Base-by-base conservation (phyloP, 2,888 invertebrate genomes). In the Xestia sexstrigata region DNA sequence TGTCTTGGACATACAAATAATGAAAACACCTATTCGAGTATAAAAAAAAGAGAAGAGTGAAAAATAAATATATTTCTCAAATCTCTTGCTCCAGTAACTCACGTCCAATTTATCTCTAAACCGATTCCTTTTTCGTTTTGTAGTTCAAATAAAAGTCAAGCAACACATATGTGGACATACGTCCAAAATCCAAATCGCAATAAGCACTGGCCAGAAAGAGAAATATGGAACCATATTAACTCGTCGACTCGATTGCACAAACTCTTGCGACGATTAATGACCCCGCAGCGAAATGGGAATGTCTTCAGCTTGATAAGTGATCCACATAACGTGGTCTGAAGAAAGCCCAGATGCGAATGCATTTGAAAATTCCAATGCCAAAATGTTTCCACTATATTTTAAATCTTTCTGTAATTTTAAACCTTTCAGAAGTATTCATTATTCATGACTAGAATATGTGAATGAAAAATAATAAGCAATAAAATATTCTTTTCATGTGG, bases 261-360 rank as follows among this genome's bases (percentile, higher is more conserved):
- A 83, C 83, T 79, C 75, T 68, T 80, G 67, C 65, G 26, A 88
- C 86, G 88, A 89, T 89, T 89, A 87, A 89, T 89, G 88, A 83
- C 75, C 67, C 71, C 66, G 70, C 69, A 79, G 81, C 77, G 81
- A 82, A 87, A 88, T 87, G 84, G 85, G 83, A 83, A 86, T 87
- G 85, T 85, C 89, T 85, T 77, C 79, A 81, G 26, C 65, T 84
- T 89, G 88, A 87, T 86, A 88, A 88, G 87, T 89, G 81, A 82
- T 85, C 80, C 87, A 74, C 70, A 70, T 78, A 79, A 87, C 81
- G 72, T 74, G 71, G 67, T 49, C 63, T 49, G 65, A 84, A 79
- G 88, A 87, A 80, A 87, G 68, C 72, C 76, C 78, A 87, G 82
- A 82, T 73, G 82, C 65, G 87, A 85, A 87, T 80, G 71, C 80